phyloP scores from a whole-genome alignment of 2,888 invertebrate species.

The Nephrotoma guestfalica region DNA sequence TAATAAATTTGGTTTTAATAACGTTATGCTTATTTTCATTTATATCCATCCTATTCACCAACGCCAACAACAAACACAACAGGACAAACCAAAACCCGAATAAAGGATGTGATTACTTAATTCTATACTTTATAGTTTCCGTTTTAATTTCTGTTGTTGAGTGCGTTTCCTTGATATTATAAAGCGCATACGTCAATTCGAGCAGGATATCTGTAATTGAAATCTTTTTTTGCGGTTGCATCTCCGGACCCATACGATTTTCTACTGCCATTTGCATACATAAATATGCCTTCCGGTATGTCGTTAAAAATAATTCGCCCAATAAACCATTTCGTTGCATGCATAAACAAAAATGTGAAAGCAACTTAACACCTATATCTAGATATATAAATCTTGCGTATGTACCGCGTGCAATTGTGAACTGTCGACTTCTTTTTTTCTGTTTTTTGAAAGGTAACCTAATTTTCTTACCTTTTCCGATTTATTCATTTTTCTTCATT shows the following conservation, averaged over 20 bases:
- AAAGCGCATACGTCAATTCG: no score
- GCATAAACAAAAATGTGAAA: background rate
- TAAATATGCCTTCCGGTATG: background rate
- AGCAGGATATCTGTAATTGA: background rate
- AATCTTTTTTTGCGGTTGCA: background rate
- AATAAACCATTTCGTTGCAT: background rate
- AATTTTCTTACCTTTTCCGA: background rate
- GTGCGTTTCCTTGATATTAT: background rate
- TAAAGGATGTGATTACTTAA: background rate
- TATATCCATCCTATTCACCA: no score
- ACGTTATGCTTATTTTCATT: no score
- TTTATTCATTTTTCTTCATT: background rate
- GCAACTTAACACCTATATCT: background rate
- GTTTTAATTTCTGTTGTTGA: background rate
- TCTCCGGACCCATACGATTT: background rate
- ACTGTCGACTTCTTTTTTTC: background rate
- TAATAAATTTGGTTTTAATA: no score
- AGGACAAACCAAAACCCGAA: background rate
- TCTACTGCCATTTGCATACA: background rate
- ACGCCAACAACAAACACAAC: background rate
- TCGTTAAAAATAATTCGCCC: background rate
- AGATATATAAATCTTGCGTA: background rate
- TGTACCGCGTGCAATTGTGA: background rate
- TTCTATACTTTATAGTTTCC: background rate
- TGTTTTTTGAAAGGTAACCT: background rate